Evolutionary conservation across 2,888 invertebrate genomes (phyloP).

Genomic region (Drosophila setosimentum): DNA sequence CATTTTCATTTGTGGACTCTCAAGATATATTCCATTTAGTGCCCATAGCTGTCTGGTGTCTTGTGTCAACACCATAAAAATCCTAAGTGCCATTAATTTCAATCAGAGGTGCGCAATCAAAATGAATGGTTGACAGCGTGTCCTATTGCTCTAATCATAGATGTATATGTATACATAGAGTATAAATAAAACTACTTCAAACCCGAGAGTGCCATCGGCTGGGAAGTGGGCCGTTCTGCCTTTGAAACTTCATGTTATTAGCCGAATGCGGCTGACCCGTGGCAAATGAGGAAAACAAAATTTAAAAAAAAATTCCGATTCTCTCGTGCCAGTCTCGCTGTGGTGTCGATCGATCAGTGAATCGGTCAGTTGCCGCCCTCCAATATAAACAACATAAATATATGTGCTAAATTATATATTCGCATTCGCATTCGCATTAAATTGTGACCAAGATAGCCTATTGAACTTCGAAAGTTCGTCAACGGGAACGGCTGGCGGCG

Average conservation of each 20-base stretch:
- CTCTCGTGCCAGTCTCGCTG: slow-evolving; percentile 3
- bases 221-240: slow-evolving; percentile 40
- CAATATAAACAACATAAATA: not conserved
- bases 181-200: not conserved
- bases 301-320: not conserved
- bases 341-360: slow-evolving; percentile 6
- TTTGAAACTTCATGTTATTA: slow-evolving; percentile 51
- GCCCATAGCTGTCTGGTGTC: slow-evolving; percentile 38
- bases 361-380: slow-evolving; percentile 1
- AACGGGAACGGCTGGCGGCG: slow-evolving; percentile 33
- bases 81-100: slow-evolving; percentile 61
- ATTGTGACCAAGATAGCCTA: slow-evolving; percentile 62
- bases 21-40: slow-evolving; percentile 15
- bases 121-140: slow-evolving; percentile 53
- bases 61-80: slow-evolving; percentile 55
- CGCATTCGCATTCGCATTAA: slow-evolving; percentile 29
- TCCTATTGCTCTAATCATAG: slow-evolving; percentile 44
- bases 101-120: slow-evolving; percentile 53
- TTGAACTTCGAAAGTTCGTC: slow-evolving; percentile 71
- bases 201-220: not conserved
- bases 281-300: slow-evolving; percentile 28
- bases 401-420: slow-evolving; percentile 2
- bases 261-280: slow-evolving; percentile 46
- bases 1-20: not conserved
- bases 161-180: not conserved